Conservation (phyloP, 2,888 invertebrate genomes). For the Acanthosepion esculentum region DNA sequence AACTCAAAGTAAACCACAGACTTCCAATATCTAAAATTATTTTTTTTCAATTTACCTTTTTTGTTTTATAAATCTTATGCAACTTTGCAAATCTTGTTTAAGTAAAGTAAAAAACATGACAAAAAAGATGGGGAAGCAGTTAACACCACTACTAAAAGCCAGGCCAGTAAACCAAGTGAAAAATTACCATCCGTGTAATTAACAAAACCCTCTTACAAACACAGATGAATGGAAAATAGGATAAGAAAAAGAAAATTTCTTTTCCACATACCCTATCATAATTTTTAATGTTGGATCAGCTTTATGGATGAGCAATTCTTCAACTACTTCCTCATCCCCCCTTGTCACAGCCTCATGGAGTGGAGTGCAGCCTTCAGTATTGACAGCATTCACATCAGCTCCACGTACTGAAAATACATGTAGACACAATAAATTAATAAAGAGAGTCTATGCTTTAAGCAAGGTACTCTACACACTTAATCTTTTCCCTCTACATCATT, state of each 20-base stretch:
- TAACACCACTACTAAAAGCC: not conserved
- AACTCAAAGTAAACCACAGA: too few relatives aligned
- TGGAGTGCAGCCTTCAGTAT: constrained; percentile 79
- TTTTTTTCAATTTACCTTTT: too few relatives aligned
- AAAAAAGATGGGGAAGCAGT: too few relatives aligned
- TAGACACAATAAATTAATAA: not conserved
- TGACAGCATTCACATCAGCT: constrained; percentile 79
- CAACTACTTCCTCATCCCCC: constrained; percentile 78
- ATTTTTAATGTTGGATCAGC: constrained; percentile 76
- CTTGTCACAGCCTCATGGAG: constrained; percentile 80
- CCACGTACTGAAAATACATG: constrained; percentile 76
- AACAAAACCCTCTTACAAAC: not conserved
- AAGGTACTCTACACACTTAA: not conserved
- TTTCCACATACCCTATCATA: constrained; percentile 38
- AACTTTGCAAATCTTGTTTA: too few relatives aligned
- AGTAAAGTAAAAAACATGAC: too few relatives aligned
- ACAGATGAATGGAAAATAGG: not conserved
- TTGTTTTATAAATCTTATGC: too few relatives aligned
- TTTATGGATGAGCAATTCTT: constrained; percentile 78
- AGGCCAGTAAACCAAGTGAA: not conserved
- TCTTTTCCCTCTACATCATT: not conserved
- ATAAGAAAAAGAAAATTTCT: not conserved
- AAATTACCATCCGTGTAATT: not conserved
- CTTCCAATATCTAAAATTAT: too few relatives aligned
- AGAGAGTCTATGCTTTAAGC: not conserved